These are phyloP conservation scores for Rostratula benghalensis DNA, from an alignment of 2,113 vertebrate species.

Conservation along the genomic window DNA sequence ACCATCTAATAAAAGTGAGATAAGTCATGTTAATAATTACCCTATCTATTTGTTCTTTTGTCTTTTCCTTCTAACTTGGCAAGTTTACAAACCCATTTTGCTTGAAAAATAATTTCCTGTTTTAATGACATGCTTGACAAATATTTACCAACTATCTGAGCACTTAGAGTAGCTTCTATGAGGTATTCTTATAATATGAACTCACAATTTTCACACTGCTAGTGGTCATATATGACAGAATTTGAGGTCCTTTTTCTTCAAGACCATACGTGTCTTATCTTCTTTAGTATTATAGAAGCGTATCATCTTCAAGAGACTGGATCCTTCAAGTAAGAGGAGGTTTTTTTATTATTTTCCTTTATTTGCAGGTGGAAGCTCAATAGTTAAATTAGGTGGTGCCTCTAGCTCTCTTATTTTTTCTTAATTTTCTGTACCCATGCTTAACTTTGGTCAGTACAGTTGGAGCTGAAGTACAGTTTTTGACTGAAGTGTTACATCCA, in stretches of 20 bases:
- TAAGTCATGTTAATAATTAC: neutral
- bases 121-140: neutral
- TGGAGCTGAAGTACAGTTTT: neutral
- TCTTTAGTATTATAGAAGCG: neutral
- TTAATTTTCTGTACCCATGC: neutral
- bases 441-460: neutral
- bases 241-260: neutral
- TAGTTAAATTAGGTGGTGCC: neutral
- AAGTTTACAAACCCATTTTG: neutral
- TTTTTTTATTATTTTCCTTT: neutral
- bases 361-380: neutral
- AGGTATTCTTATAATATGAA: neutral
- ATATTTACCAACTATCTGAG: neutral
- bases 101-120: neutral
- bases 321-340: neutral
- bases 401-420: neutral
- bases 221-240: neutral
- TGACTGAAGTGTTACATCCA: neutral
- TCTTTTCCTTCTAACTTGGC: neutral
- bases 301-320: neutral
- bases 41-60: neutral
- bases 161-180: neutral
- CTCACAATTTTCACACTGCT: neutral
- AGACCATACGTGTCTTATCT: neutral
- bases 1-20: neutral